These are phyloP conservation scores for Sorex araneus DNA, from an alignment of 2,113 vertebrate genomes.

Conservation along the genomic window DNA sequence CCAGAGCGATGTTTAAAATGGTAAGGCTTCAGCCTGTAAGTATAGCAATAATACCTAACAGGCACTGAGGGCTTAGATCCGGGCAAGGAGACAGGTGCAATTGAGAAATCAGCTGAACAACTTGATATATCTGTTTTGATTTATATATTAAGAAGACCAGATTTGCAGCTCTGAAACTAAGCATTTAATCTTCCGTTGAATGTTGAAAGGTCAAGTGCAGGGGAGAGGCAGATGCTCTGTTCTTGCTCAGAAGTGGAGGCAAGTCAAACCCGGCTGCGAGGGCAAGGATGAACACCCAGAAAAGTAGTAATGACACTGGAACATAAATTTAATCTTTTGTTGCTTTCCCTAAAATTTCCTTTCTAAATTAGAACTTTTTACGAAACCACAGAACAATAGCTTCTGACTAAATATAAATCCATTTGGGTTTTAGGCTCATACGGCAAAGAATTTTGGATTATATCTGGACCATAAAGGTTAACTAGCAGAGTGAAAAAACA, in stretches of 20 bases:
- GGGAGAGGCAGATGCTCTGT: neutral
- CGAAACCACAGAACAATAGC: constrained; percentile 40
- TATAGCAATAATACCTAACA: neutral
- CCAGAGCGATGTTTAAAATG: constrained; percentile 28
- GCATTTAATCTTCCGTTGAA: neutral
- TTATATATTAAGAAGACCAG: neutral
- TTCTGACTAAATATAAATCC: constrained; percentile 38
- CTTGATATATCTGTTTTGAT: neutral
- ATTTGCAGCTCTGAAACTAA: neutral
- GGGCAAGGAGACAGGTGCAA: neutral
- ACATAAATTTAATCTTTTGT: neutral
- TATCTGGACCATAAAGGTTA: neutral
- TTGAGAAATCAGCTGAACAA: neutral
- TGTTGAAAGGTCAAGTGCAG: neutral
- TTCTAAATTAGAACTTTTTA: constrained; percentile 28
- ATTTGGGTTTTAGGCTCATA: neutral
- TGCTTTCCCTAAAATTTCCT: constrained; percentile 49
- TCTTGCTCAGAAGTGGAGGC: neutral
- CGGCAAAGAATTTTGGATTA: constrained; percentile 14
- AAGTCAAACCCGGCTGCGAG: neutral
- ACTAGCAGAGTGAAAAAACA: constrained; percentile 17
- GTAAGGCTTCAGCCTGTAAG: neutral
- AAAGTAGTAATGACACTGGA: neutral
- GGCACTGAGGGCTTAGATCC: neutral
- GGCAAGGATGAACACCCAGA: neutral